Evolutionary conservation across 2,113 vertebrate species (phyloP).

Genomic region (Neodon shergylaensis): DNA sequence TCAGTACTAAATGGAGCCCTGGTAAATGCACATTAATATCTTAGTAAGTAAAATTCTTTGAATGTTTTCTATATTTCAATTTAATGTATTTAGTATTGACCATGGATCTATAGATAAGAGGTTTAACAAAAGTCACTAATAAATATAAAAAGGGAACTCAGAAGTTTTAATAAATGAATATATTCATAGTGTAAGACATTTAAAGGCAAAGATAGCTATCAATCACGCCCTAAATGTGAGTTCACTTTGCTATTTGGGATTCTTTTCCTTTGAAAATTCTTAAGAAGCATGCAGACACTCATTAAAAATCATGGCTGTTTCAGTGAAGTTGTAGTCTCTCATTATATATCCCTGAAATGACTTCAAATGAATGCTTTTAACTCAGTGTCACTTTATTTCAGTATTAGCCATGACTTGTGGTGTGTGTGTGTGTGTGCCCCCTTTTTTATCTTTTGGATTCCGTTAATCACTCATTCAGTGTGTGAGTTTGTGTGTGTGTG

Average conservation of each 20-base stretch:
- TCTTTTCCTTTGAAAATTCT: conserved; percentile 1
- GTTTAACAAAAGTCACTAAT: conserved; percentile 41
- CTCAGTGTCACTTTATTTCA: conserved; percentile 7
- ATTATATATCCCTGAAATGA: neutral
- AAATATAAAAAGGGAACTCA: conserved; percentile 63
- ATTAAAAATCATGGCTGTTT: neutral
- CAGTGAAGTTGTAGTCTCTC: neutral
- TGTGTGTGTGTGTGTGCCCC: neutral
- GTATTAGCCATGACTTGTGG: neutral
- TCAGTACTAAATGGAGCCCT: conserved; percentile 65
- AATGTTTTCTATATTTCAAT: conserved; percentile 62
- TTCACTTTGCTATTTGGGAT: neutral
- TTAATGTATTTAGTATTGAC: conserved; percentile 62
- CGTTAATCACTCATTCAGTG: too few species aligned
- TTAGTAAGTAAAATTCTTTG: conserved; percentile 65
- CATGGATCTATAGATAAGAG: conserved; percentile 23
- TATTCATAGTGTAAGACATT: neutral
- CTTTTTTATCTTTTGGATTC: too few species aligned
- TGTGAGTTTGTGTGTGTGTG: neutral
- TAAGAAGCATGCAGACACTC: neutral
- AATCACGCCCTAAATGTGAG: neutral
- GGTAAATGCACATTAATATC: conserved; percentile 45
- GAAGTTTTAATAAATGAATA: conserved; percentile 58
- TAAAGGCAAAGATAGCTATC: neutral
- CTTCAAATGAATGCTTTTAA: neutral